Conservation (phyloP, 1,140 invertebrate species). For the Anthonomus grandis region DNA sequence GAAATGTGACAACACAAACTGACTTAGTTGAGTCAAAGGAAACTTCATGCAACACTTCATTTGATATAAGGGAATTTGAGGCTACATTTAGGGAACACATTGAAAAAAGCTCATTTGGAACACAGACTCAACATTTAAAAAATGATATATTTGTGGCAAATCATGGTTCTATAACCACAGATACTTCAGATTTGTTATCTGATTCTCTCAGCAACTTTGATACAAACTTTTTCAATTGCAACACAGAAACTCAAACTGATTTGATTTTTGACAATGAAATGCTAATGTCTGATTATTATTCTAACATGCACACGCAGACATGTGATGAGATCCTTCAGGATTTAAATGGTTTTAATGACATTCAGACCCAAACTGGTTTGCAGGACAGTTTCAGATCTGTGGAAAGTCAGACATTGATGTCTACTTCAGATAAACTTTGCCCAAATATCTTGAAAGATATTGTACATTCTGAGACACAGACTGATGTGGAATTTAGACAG, state of each 20-base stretch:
- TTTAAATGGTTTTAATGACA: constrained; percentile 54
- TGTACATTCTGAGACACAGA: constrained; percentile 45
- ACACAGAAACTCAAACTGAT: constrained; percentile 59
- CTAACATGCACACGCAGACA: constrained; percentile 59
- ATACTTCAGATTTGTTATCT: constrained; percentile 35
- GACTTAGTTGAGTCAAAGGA: constrained; percentile 30
- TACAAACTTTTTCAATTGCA: constrained; percentile 53
- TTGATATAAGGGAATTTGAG: constrained; percentile 34
- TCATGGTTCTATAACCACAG: constrained; percentile 36
- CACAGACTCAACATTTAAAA: constrained; percentile 32
- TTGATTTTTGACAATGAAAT: constrained; percentile 45
- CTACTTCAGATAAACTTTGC: constrained; percentile 23
- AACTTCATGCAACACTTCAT: constrained; percentile 42
- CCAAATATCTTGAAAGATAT: constrained; percentile 32
- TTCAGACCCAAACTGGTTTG: constrained; percentile 58
- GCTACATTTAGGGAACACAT: constrained; percentile 24
- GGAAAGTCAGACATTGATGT: constrained; percentile 45
- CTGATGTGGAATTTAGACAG: constrained; percentile 42
- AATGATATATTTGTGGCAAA: constrained; percentile 31
- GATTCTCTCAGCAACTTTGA: constrained; percentile 31
- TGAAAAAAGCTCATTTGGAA: constrained; percentile 43
- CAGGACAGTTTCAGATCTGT: constrained; percentile 43
- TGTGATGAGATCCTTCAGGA: constrained; percentile 56
- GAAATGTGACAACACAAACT: constrained; percentile 35
- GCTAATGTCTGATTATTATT: constrained; percentile 50